phyloP scores from a whole-genome alignment of 2,888 invertebrate genomes.

The Lingula anatina region DNA sequence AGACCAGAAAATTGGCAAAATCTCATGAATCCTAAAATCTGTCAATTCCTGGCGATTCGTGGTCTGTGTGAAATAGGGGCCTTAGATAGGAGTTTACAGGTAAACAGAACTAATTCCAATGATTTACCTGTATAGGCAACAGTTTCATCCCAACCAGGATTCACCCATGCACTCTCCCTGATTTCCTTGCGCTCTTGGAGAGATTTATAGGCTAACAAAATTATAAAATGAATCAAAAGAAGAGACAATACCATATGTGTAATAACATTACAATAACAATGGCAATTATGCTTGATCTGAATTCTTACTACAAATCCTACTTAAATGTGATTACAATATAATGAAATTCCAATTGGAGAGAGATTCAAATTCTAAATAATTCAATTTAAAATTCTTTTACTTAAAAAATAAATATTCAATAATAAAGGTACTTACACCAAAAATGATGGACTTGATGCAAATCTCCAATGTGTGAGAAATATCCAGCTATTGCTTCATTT shows the following conservation, averaged over 20 bases:
- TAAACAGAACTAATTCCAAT: no score
- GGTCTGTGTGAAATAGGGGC: no score
- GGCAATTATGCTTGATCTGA: no score
- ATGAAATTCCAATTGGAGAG: background rate
- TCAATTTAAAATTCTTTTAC: background rate
- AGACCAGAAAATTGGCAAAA: no score
- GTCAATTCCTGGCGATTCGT: no score
- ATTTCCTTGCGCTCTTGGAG: conserved; percentile 88
- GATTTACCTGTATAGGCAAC: conserved; percentile 87
- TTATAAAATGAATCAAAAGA: no score
- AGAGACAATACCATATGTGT: no score
- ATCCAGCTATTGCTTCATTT: conserved; percentile 94
- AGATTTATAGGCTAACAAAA: conserved; percentile 94
- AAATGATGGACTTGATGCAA: conserved; percentile 97
- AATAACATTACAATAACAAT: no score
- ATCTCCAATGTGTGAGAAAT: conserved; percentile 95
- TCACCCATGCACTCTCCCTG: conserved; percentile 93
- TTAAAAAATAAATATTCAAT: background rate
- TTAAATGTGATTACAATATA: no score
- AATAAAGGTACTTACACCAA: conserved; percentile 75
- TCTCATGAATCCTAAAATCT: no score
- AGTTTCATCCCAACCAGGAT: conserved; percentile 99
- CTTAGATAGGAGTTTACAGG: no score
- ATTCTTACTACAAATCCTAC: no score
- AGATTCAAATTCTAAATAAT: background rate